These are phyloP conservation scores for Macquaria ambigua DNA, from an alignment of 2,113 vertebrate genomes.

Conservation along the genomic window DNA sequence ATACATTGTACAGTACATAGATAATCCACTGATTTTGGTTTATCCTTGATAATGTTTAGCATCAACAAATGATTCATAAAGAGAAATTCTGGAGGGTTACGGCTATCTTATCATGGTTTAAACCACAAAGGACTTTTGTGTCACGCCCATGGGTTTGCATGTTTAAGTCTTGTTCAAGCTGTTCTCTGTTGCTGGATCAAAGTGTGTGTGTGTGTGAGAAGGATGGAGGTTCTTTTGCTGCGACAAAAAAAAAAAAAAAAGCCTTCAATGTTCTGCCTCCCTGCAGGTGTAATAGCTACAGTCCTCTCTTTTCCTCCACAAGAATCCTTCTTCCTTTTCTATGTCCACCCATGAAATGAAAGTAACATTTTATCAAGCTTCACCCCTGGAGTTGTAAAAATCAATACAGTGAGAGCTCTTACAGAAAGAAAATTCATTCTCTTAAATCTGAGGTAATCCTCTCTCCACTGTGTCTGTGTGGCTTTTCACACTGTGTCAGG, in stretches of 20 bases:
- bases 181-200: constrained; percentile 39
- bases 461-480: constrained; percentile 23
- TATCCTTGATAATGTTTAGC: neutral
- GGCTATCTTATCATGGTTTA: constrained; percentile 27
- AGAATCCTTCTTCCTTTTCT: constrained; percentile 52
- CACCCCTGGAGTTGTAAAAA: constrained; percentile 67
- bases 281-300: constrained; percentile 60
- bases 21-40: neutral
- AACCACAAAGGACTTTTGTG: constrained; percentile 33
- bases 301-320: constrained; percentile 34
- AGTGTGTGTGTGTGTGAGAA: constrained; percentile 41
- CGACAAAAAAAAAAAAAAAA: constrained; percentile 61
- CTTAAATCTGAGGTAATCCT: constrained; percentile 62
- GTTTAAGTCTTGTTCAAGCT: constrained; percentile 43
- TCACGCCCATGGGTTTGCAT: constrained; percentile 20
- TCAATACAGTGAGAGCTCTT: constrained; percentile 75
- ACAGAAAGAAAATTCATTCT: constrained; percentile 68
- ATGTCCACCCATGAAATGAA: constrained; percentile 75
- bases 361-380: constrained; percentile 76
- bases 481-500: constrained; percentile 26
- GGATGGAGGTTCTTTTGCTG: constrained; percentile 43
- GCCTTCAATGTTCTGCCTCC: constrained; percentile 48
- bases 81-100: neutral
- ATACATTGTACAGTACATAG: too few relatives aligned
- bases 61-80: constrained; percentile 27